Evolutionary conservation across 2,888 invertebrate species (phyloP).

Genomic region (Hydrotaea cyrtoneurina): DNA sequence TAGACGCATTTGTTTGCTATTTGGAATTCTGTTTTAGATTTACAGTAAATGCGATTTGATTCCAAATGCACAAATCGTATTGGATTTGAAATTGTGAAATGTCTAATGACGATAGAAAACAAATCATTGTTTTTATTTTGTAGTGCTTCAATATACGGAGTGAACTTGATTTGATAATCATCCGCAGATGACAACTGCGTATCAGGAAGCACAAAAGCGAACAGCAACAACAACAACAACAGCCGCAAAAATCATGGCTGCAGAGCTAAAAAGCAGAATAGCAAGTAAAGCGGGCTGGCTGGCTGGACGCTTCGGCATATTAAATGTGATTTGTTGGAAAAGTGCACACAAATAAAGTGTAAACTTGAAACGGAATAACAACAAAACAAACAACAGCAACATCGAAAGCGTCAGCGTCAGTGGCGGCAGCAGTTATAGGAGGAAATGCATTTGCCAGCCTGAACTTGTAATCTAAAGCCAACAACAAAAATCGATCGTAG

Average conservation of each 20-base stretch:
- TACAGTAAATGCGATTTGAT: conserved; percentile 24
- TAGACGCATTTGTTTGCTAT: neutral
- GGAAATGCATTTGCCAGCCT: conserved; percentile 59
- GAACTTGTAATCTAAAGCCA: conserved; percentile 66
- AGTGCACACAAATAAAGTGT: conserved; percentile 27
- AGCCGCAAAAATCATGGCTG: neutral
- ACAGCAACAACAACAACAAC: neutral
- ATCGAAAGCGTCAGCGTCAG: neutral
- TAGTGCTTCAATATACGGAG: neutral
- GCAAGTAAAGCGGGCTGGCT: neutral
- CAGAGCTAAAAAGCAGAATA: conserved; percentile 17
- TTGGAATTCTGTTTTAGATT: conserved; percentile 11
- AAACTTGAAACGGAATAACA: conserved; percentile 3
- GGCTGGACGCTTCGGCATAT: neutral
- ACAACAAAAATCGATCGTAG: conserved; percentile 46
- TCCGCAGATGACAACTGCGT: conserved; percentile 68
- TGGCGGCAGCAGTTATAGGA: conserved; percentile 10
- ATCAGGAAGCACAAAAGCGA: conserved; percentile 59
- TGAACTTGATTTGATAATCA: conserved; percentile 66
- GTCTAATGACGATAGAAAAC: conserved; percentile 10
- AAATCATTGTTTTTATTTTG: conserved; percentile 26
- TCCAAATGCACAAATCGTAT: conserved; percentile 6
- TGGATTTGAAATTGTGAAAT: neutral
- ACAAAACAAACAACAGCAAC: neutral
- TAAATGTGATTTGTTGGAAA: conserved; percentile 38